Base-by-base conservation (phyloP, 2,888 invertebrate genomes). In the Allolobophora icterica region DNA sequence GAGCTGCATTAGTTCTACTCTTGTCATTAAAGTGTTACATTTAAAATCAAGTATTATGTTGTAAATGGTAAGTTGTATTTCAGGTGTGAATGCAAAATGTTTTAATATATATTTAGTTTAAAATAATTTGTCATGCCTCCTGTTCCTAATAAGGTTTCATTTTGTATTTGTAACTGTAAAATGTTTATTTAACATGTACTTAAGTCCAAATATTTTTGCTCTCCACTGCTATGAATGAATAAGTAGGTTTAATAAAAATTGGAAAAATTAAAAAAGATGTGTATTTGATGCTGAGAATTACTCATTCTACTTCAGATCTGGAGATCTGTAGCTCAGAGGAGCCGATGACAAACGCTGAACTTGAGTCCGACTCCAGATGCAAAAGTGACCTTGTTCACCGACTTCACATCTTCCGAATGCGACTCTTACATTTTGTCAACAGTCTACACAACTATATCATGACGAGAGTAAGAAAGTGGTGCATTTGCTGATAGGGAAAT, bases 391-490 rank as follows among this genome's bases (percentile, higher is more conserved):
- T 91, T 38, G 84, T 90, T 35, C 92, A 95, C 92, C 91, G 94
- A 11, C 94, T 95, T 94, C 94, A 95, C 84, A 90, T 95, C n/a
- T 93, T 95, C 38, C 93, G 95, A 45, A 94, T 95, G 94, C 94
- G 94, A 52, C 93, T 95, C n/a, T 92, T 95, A 87, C 94, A 94
- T 93, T 95, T 95, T 93, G 94, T 95, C 89, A 95, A 95, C 93
- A 94, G 95, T 91, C 93, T 95, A 0, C 95, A 95, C 92, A 94
- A 94, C 92, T 95, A 95, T 92, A 95, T 95, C 90, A 95, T 95
- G 95, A 95, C 95, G 0, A 92, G 95, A 93, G 95, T 95, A 93
- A 11, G 92, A 30, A n/a, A 71, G 71, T 8, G n/a, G 30, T 71
- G 71, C 71, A n/a, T 30, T n/a, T n/a, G 1, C 71, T n/a, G 11